Conservation (phyloP, 2,888 invertebrate genomes). For the Apodemia mormo region DNA sequence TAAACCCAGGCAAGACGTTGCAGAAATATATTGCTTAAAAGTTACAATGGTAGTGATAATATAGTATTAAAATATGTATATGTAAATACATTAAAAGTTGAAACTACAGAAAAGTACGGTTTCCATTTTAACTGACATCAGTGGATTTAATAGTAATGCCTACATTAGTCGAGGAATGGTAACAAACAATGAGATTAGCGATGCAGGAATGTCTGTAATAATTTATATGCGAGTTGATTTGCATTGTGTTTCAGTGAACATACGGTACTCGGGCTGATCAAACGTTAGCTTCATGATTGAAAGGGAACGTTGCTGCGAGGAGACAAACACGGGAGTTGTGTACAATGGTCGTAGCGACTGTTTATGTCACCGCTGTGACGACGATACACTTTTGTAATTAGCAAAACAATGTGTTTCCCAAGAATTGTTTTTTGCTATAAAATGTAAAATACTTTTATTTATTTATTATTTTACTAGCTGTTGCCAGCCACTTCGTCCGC, state of each 20-base stretch:
- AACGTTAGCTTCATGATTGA: constrained; percentile 60
- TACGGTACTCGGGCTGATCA: constrained; percentile 43
- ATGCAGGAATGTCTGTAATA: constrained; percentile 12
- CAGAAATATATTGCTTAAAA: no score
- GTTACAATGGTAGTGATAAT: no score
- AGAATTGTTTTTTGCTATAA: background rate
- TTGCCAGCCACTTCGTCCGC: no score
- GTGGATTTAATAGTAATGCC: background rate
- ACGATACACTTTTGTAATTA: constrained; percentile 25
- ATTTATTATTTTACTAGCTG: no score
- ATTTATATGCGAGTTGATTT: constrained; percentile 23
- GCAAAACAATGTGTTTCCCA: constrained; percentile 13
- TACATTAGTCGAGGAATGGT: background rate
- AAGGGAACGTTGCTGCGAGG: constrained; percentile 54
- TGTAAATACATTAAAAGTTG: no score
- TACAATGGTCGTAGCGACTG: constrained; percentile 62
- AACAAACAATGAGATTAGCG: constrained; percentile 3
- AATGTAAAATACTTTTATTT: background rate
- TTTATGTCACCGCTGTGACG: constrained; percentile 42
- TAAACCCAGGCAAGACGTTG: no score
- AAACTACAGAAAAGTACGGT: background rate
- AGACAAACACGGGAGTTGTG: constrained; percentile 57
- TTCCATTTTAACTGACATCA: background rate
- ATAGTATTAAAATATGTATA: no score
- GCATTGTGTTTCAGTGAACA: constrained; percentile 22